Conservation (phyloP, 2,797 vertebrate genomes). For the Periophthalmus magnuspinnatus region DNA sequence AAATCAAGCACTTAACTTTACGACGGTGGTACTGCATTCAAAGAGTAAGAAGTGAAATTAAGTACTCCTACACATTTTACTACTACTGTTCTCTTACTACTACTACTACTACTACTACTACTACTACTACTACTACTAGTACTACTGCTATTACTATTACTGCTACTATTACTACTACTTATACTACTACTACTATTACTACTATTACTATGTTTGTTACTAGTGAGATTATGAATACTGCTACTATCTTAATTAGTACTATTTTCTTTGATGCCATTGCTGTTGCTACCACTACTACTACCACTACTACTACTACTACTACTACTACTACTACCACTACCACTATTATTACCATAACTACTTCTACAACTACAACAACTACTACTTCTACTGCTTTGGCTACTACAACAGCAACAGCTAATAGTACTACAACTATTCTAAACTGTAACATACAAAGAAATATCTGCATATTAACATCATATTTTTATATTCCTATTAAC, state of each 20-base stretch:
- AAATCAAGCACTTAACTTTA: neutral
- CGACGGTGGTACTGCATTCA: neutral
- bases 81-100: neutral
- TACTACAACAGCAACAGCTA: too few relatives aligned
- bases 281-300: neutral
- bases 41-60: neutral
- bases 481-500: too few relatives aligned
- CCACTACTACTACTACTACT: neutral
- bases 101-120: neutral
- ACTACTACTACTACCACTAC: neutral
- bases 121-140: neutral
- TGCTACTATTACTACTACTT: too few relatives aligned
- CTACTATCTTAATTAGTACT: neutral
- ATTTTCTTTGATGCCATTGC: neutral
- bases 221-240: neutral
- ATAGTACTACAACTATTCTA: too few relatives aligned
- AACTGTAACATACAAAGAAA: too few relatives aligned
- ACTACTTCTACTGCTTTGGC: too few relatives aligned
- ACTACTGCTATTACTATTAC: neutral
- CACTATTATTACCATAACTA: too few relatives aligned
- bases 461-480: too few relatives aligned
- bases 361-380: too few relatives aligned
- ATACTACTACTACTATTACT: neutral
- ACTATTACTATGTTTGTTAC: too few relatives aligned
- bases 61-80: neutral